Evolutionary conservation across 2,888 invertebrate species (phyloP).

Genomic region (Dolichopus griseipennis): DNA sequence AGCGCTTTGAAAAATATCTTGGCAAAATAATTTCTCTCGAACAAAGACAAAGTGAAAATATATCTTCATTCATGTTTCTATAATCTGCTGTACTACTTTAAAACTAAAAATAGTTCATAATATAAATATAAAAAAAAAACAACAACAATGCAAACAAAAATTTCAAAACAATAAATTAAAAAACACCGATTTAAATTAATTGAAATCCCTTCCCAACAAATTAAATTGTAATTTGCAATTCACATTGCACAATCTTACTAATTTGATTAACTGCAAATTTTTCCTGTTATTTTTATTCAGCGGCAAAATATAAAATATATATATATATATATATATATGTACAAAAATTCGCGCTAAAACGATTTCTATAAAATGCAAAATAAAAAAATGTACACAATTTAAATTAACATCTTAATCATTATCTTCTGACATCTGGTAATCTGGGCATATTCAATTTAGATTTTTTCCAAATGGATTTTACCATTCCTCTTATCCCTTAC

Average conservation of each 20-base stretch:
- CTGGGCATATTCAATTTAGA: neutral
- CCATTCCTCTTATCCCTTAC: neutral
- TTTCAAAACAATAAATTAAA: too few relatives aligned
- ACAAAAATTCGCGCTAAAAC: neutral
- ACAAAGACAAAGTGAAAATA: too few relatives aligned
- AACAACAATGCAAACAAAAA: too few relatives aligned
- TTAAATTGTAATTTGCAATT: neutral
- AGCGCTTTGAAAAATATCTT: too few relatives aligned
- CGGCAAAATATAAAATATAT: neutral
- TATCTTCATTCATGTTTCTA: too few relatives aligned
- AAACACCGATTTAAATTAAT: neutral
- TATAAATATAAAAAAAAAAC: too few relatives aligned
- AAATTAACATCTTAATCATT: neutral
- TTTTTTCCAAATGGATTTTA: neutral
- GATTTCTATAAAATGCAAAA: neutral
- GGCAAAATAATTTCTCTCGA: too few relatives aligned
- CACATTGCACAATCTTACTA: neutral
- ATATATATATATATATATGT: too few relatives aligned
- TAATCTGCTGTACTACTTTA: too few relatives aligned
- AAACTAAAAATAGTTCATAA: too few relatives aligned
- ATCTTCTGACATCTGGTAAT: conserved; percentile 2
- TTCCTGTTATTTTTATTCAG: neutral
- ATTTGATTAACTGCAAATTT: conserved; percentile 1
- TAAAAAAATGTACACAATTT: neutral
- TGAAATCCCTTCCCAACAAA: neutral